phyloP scores from a whole-genome alignment of 2,113 vertebrate genomes.

The Phyllopteryx taeniolatus region DNA sequence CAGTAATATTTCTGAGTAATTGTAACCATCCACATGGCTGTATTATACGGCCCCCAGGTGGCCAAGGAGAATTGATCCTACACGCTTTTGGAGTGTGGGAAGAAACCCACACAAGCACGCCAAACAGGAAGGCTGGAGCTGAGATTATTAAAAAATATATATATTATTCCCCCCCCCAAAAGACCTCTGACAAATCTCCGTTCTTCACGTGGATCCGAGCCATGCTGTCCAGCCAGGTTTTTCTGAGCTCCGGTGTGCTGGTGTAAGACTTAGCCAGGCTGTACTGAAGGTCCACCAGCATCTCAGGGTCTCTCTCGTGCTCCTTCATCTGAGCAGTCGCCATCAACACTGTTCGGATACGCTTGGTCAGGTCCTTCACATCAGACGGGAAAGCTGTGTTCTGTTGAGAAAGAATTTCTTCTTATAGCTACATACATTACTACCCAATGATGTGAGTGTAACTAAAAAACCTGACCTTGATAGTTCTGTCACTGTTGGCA shows the following conservation, averaged over 20 bases:
- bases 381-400: constrained; percentile 95
- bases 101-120: too few relatives aligned
- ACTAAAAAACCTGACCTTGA: constrained; percentile 78
- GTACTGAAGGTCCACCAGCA: constrained; percentile 98
- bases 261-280: constrained; percentile 97
- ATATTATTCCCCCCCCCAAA: not conserved
- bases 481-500: constrained; percentile 91
- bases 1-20: too few relatives aligned
- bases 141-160: too few relatives aligned
- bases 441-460: not conserved
- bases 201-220: constrained; percentile 97
- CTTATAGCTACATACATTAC: not conserved
- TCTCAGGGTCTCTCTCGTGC: constrained; percentile 95
- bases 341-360: constrained; percentile 97
- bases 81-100: too few relatives aligned
- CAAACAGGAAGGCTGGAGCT: too few relatives aligned
- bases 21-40: too few relatives aligned
- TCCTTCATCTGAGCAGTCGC: constrained; percentile 99
- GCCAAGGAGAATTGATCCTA: too few relatives aligned
- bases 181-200: constrained; percentile 92
- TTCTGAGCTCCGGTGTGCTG: constrained; percentile 94
- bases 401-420: constrained; percentile 57
- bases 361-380: constrained; percentile 95
- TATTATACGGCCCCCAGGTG: too few relatives aligned
- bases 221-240: constrained; percentile 99